Conservation (phyloP, 2,113 vertebrate species). For the Heloderma charlesbogerti region DNA sequence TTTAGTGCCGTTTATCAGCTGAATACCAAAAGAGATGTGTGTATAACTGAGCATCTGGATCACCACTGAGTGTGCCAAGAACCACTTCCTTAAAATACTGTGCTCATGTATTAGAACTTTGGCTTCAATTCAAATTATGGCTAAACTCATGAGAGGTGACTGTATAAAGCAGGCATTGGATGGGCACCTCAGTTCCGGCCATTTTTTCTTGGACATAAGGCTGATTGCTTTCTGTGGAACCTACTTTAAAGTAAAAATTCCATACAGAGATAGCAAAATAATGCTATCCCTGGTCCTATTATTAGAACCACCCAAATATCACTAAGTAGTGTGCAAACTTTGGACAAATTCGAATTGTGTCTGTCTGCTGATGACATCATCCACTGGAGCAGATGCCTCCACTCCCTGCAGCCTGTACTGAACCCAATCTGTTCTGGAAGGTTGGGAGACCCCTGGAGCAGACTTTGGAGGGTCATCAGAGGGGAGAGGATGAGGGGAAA, state of each 20-base stretch:
- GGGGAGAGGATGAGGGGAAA: no score
- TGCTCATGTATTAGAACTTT: slow-evolving; percentile 11
- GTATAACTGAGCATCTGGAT: slow-evolving; percentile 15
- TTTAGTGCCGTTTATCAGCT: fast-evolving
- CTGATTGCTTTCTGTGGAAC: slow-evolving; percentile 37
- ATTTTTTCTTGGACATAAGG: slow-evolving; percentile 10
- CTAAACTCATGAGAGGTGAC: slow-evolving; percentile 4
- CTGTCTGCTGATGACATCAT: no score
- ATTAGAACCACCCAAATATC: background rate
- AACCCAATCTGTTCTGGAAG: no score
- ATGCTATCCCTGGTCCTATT: no score
- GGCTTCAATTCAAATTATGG: background rate
- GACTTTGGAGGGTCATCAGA: no score
- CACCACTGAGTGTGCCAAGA: slow-evolving; percentile 42
- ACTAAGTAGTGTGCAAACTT: background rate
- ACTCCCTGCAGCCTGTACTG: no score
- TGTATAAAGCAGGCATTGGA: fast-evolving
- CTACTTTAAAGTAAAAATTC: background rate
- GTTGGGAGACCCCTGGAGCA: no score
- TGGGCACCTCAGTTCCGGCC: background rate
- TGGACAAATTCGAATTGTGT: no score
- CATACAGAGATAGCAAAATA: background rate
- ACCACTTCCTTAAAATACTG: slow-evolving; percentile 47
- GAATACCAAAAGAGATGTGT: slow-evolving; percentile 27
- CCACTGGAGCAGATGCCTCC: no score